Conservation (phyloP, 2,888 invertebrate species). For the Drosophila koepferae region DNA sequence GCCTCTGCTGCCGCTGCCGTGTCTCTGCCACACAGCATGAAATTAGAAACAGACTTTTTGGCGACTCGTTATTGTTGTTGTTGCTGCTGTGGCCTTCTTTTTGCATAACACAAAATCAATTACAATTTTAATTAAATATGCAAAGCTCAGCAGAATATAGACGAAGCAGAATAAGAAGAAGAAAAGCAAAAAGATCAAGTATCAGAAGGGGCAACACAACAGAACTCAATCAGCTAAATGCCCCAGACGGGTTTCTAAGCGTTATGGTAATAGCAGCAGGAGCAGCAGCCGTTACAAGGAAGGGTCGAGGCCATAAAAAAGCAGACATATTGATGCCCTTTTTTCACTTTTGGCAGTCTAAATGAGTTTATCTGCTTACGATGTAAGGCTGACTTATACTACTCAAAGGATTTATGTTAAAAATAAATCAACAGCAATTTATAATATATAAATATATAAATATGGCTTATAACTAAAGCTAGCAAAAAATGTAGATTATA, state of each 20-base stretch:
- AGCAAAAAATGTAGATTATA: background rate
- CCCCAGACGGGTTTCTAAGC: conserved; percentile 59
- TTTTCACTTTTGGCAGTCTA: background rate
- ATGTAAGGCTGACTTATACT: background rate
- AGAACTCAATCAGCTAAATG: conserved; percentile 73
- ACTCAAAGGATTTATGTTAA: background rate
- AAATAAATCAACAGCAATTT: background rate
- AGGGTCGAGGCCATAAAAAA: conserved; percentile 36
- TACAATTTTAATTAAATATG: conserved; percentile 83
- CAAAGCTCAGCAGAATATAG: conserved; percentile 60
- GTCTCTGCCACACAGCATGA: conserved; percentile 60
- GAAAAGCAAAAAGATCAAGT: conserved; percentile 7
- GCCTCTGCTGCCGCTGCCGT: background rate
- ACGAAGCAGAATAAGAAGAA: background rate
- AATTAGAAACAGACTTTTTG: conserved; percentile 78
- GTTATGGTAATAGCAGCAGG: conserved; percentile 25
- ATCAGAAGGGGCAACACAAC: conserved; percentile 9
- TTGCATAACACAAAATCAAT: conserved; percentile 81
- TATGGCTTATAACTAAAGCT: background rate
- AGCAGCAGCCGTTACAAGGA: conserved; percentile 12
- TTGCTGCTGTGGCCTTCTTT: conserved; percentile 63
- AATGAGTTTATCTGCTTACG: background rate
- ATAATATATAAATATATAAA: too few relatives aligned
- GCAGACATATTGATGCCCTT: conserved; percentile 21
- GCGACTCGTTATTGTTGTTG: conserved; percentile 33